Evolutionary conservation across 2,888 invertebrate genomes (phyloP).

Genomic region (Microplitis manilae): DNA sequence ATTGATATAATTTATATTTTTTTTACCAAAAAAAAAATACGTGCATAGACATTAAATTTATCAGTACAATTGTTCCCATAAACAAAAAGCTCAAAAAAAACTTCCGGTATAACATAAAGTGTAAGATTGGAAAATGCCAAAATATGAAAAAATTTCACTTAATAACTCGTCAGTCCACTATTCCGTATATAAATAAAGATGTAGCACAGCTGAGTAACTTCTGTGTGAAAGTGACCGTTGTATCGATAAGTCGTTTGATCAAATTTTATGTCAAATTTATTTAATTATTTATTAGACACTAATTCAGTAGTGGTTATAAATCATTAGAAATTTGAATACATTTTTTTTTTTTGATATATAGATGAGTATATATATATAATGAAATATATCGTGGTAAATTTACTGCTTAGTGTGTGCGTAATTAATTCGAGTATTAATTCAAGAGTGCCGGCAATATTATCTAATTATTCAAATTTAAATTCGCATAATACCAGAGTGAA

Average conservation of each 20-base stretch:
- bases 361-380: neutral
- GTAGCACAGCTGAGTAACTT: constrained; percentile 61
- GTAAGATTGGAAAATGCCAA: constrained; percentile 62
- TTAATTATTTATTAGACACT: no score
- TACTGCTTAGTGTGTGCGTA: constrained; percentile 9
- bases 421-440: constrained; percentile 16
- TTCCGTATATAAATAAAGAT: constrained; percentile 69
- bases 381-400: neutral
- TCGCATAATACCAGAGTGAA: constrained; percentile 11
- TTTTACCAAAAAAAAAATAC: neutral
- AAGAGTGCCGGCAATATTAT: constrained; percentile 6
- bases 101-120: constrained; percentile 54
- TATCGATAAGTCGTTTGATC: constrained; percentile 47
- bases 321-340: no score
- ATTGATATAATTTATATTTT: no score
- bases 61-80: no score
- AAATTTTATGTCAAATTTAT: neutral
- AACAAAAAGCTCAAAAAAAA: neutral
- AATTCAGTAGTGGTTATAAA: no score
- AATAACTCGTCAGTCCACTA: constrained; percentile 61
- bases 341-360: no score
- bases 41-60: no score
- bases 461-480: neutral
- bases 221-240: constrained; percentile 69
- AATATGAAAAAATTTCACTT: constrained; percentile 59